These are phyloP conservation scores for Omphaloscelis lunosa DNA, from an alignment of 2,888 invertebrate genomes.

Conservation along the genomic window DNA sequence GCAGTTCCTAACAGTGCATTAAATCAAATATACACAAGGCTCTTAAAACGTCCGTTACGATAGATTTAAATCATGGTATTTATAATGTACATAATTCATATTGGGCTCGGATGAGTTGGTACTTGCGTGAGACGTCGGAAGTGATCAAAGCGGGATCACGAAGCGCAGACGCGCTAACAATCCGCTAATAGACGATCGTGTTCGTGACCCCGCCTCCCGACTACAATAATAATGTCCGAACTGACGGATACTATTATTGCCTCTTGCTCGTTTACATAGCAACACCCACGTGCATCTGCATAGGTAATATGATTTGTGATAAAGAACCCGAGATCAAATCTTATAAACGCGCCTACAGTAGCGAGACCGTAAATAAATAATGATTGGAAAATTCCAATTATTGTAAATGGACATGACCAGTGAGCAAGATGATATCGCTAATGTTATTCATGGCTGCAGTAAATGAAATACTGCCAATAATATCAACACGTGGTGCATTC, in stretches of 20 bases:
- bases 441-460: conserved; percentile 56
- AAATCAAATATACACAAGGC: conserved; percentile 48
- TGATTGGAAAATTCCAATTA: conserved; percentile 59
- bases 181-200: conserved; percentile 87
- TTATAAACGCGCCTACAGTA: conserved; percentile 51
- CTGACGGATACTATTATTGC: conserved; percentile 69
- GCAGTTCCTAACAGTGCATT: conserved; percentile 37
- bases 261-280: conserved; percentile 62
- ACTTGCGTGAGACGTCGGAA: conserved; percentile 80
- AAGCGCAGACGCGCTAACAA: conserved; percentile 85
- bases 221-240: conserved; percentile 80
- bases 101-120: conserved; percentile 65
- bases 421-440: conserved; percentile 60
- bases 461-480: conserved; percentile 42
- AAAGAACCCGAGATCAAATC: conserved; percentile 58
- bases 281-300: conserved; percentile 57
- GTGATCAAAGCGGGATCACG: conserved; percentile 86
- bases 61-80: conserved; percentile 62
- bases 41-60: conserved; percentile 47
- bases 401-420: conserved; percentile 54
- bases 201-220: conserved; percentile 83
- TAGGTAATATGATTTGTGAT: conserved; percentile 63
- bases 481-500: conserved; percentile 34
- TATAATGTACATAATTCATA: conserved; percentile 67
- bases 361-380: conserved; percentile 59